Percentiles rank a stretch among this genome's conserved stretches.
Conservation (phyloP, 2,113 vertebrate species). For the Gasterosteus nipponicus region DNA sequence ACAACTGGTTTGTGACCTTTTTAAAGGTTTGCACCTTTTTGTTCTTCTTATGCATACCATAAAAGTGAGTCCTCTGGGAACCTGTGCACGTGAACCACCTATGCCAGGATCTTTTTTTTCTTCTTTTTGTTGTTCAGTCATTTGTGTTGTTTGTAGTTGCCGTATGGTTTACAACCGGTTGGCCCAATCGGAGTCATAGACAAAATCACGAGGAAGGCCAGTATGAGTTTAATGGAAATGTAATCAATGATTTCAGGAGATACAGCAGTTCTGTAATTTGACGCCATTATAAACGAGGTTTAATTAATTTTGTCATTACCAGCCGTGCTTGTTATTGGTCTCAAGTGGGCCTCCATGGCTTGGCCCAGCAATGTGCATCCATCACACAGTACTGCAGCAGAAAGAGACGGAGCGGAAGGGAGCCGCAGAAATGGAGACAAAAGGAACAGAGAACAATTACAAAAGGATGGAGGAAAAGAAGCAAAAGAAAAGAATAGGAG, state of each 20-base stretch:
- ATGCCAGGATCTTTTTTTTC: too few relatives aligned
- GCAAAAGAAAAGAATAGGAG: not conserved
- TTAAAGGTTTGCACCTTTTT: not conserved
- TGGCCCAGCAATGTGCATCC: slow-evolving; percentile 32
- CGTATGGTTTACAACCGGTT: not conserved
- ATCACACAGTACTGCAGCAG: slow-evolving; percentile 53
- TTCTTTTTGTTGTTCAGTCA: not conserved
- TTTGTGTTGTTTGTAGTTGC: not conserved
- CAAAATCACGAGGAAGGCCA: not conserved
- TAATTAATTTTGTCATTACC: slow-evolving; percentile 63
- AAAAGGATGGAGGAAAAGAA: slow-evolving; percentile 10
- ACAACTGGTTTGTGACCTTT: not conserved
- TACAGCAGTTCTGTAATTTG: slow-evolving; percentile 45
- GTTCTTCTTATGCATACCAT: not conserved
- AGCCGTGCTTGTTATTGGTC: slow-evolving; percentile 51
- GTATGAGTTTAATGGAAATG: slow-evolving; percentile 36
- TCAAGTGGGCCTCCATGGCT: slow-evolving; percentile 46
- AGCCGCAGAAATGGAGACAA: not conserved
- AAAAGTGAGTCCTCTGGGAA: not conserved
- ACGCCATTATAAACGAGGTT: slow-evolving; percentile 47
- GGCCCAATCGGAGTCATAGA: slow-evolving; percentile 8
- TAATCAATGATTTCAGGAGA: slow-evolving; percentile 41
- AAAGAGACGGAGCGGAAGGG: slow-evolving; percentile 22
- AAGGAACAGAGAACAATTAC: slow-evolving; percentile 12
- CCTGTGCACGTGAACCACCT: too few relatives aligned